Percentiles rank a stretch among this genome's conserved stretches.
phyloP scores from a whole-genome alignment of 1,140 invertebrate species.

The Penaeus chinensis region DNA sequence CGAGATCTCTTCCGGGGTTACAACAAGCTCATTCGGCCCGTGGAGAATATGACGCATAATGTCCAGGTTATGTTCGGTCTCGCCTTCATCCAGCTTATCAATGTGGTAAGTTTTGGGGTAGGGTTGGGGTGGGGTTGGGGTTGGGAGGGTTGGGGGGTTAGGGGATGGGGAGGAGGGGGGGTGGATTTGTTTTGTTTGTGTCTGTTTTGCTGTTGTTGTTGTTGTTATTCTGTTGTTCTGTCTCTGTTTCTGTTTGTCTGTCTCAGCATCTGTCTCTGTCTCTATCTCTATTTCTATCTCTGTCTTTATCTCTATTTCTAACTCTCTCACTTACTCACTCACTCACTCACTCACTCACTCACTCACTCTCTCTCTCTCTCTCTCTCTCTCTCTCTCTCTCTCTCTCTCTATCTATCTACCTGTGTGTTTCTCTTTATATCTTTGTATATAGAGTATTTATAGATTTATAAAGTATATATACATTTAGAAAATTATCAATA shows the following conservation, averaged over 20 bases:
- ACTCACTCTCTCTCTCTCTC: slow-evolving; percentile 21
- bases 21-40: slow-evolving; percentile 98
- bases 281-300: not conserved
- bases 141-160: too few species aligned
- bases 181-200: not conserved
- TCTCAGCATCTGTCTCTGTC: not conserved
- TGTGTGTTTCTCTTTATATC: not conserved
- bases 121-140: not conserved
- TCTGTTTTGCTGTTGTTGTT: not conserved
- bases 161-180: not conserved
- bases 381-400: slow-evolving; percentile 36
- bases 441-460: not conserved
- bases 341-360: slow-evolving; percentile 27
- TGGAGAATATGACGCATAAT: slow-evolving; percentile 96
- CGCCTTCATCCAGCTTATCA: slow-evolving; percentile 98
- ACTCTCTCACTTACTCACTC: slow-evolving; percentile 2
- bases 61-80: slow-evolving; percentile 96
- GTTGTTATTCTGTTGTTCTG: too few species aligned
- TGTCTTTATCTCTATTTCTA: not conserved
- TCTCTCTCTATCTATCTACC: not conserved
- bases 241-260: too few species aligned
- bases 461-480: too few species aligned
- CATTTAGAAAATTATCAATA: too few species aligned
- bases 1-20: slow-evolving; percentile 97
- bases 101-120: slow-evolving; percentile 85